Percentiles rank a stretch among this genome's conserved stretches.
Conservation (phyloP, 2,113 vertebrate species). For the Podarcis cretensis region DNA sequence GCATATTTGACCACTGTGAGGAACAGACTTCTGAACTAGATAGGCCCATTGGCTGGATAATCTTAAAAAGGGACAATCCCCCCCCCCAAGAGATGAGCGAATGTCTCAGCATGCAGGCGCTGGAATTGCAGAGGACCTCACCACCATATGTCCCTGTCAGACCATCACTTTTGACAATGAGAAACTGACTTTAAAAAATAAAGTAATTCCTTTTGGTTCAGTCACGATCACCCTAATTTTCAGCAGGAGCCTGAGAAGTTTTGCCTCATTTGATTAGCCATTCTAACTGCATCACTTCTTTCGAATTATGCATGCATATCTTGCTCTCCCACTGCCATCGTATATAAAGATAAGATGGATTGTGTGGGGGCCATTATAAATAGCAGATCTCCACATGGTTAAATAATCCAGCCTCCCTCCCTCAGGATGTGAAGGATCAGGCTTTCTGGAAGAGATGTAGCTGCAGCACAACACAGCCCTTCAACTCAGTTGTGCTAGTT, state of each 20-base stretch:
- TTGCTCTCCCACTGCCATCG: constrained; percentile 12
- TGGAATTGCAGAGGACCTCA: background rate
- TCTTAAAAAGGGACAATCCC: too few relatives aligned
- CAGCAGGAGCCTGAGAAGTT: background rate
- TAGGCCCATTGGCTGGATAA: too few relatives aligned
- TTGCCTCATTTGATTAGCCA: background rate
- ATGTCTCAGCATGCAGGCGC: background rate
- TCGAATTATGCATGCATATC: constrained; percentile 38
- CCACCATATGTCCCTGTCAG: background rate
- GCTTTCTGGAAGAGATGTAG: constrained; percentile 3
- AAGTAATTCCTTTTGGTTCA: background rate
- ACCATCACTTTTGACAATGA: constrained; percentile 13
- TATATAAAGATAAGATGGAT: constrained; percentile 20
- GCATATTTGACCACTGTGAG: too few relatives aligned
- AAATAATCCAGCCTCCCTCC: constrained; percentile 38
- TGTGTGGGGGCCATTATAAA: constrained; percentile 26
- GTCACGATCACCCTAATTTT: constrained; percentile 19
- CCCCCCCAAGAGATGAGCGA: background rate
- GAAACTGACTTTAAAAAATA: constrained; percentile 31
- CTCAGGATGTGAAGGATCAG: background rate
- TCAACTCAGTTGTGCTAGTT: constrained; percentile 19
- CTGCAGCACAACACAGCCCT: constrained; percentile 40
- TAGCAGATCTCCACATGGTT: constrained; percentile 33
- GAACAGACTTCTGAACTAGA: too few relatives aligned
- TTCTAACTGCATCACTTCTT: background rate